Percentiles rank a stretch among this genome's conserved stretches.
Conservation (phyloP, 2,797 vertebrate genomes). For the Propithecus perrieri region DNA sequence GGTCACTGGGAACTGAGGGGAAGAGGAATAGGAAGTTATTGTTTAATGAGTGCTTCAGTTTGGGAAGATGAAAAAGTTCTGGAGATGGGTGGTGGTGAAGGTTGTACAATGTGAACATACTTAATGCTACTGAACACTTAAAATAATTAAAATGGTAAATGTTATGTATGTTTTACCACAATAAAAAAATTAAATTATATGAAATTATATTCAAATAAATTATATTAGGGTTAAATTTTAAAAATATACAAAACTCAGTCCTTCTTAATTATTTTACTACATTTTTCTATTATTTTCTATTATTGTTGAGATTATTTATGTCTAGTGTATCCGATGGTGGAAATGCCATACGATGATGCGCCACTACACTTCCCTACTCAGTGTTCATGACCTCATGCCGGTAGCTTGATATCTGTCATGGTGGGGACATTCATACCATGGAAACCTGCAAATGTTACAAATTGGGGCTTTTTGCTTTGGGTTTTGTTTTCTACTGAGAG, state of each 20-base stretch:
- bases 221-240: neutral
- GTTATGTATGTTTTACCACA: neutral
- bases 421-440: neutral
- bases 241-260: neutral
- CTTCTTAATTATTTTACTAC: neutral
- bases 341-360: too few species aligned
- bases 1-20: neutral
- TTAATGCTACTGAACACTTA: neutral
- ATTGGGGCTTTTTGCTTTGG: neutral
- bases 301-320: neutral
- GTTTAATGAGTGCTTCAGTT: neutral
- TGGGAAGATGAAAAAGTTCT: neutral
- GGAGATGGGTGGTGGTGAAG: neutral
- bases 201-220: neutral
- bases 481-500: neutral
- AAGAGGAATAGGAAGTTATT: neutral
- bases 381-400: neutral
- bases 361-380: neutral
- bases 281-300: neutral
- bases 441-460: neutral
- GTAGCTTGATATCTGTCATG: neutral
- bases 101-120: neutral
- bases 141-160: neutral
- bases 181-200: neutral
- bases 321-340: too few species aligned